Percentiles rank a stretch among this genome's conserved stretches.
Evolutionary conservation across 2,888 invertebrate species (phyloP).

Genomic region (Macrosoma leucophasiata): DNA sequence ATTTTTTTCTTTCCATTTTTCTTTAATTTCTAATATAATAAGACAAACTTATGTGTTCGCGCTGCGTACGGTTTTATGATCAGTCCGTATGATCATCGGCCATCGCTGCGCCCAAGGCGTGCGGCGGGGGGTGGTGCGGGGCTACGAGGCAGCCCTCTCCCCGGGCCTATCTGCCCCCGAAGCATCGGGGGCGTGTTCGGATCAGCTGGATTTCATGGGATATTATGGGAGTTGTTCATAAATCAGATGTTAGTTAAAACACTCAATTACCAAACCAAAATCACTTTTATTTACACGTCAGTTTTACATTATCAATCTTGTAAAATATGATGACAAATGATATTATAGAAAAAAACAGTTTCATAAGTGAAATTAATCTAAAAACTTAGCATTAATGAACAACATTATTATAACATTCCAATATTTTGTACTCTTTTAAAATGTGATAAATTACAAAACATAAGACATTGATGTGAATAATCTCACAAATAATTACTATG

Average conservation of each 20-base stretch:
- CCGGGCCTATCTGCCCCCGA: too few species aligned
- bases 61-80: too few species aligned
- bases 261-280: slow-evolving; percentile 65
- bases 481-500: slow-evolving; percentile 69
- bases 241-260: slow-evolving; percentile 5
- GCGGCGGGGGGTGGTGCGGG: too few species aligned
- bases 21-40: too few species aligned
- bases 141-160: too few species aligned
- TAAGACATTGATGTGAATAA: slow-evolving; percentile 55
- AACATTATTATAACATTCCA: slow-evolving; percentile 73
- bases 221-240: too few species aligned
- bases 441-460: slow-evolving; percentile 74
- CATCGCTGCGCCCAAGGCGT: too few species aligned
- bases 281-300: slow-evolving; percentile 72
- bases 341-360: slow-evolving; percentile 61
- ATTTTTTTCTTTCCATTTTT: too few species aligned
- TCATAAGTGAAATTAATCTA: slow-evolving; percentile 67
- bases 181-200: too few species aligned
- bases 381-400: slow-evolving; percentile 70
- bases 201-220: too few species aligned
- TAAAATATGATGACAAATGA: slow-evolving; percentile 67
- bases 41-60: too few species aligned
- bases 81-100: too few species aligned
- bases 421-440: slow-evolving; percentile 75
- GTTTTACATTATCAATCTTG: slow-evolving; percentile 59